Evolutionary conservation across 2,888 invertebrate genomes (phyloP), one percentile per base, ranked within the genome.

Genomic region (Tipula helvola): DNA sequence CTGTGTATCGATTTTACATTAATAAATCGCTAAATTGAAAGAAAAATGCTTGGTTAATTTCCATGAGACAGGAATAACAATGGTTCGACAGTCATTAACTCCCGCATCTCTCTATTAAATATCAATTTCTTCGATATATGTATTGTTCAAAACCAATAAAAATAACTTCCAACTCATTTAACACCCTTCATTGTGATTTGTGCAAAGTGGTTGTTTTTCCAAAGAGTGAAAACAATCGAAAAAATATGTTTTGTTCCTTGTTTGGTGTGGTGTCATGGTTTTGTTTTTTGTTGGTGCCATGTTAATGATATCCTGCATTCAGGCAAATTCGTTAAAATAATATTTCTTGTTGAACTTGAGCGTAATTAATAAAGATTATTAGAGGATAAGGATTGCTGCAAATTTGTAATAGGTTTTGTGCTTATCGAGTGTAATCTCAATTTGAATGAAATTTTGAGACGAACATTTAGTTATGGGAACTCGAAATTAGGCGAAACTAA

Each of bases 141-240:
- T 71, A 71, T 18, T 10, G 28, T 71, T 71, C 41, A 84, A 84
- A 84, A 84, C 84, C 39, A 84, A 84, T 84, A 84, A 84, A 13
- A 84, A 84, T 84, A 84, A 84, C 85, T 87, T 87, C 87, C 87
- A 86, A 84, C 86, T 87, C 87, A 87, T 87, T 87, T 86, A 87
- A 87, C 87, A 87, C 87, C 87, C 87, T 87, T 83, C 83, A 47
- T 71, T 71, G 28, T 71, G 18, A 36, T 28, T 57, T 57, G 71
- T 28, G 71, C 71, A 18, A 71, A 71, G 71, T 71, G 71, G 28
- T 71, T 71, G 71, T 71, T 71, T 71, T 71, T 28, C 71, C 28
- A 8, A 12, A 44, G 44, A 44, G 44, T 44, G 44, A 44, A 44
- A 44, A 44, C 44, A 44, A 44, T 10, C 7, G 10, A 57, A 57